Evolutionary conservation across 2,797 vertebrate genomes (phyloP).

Genomic region (Austrolebias charrua): DNA sequence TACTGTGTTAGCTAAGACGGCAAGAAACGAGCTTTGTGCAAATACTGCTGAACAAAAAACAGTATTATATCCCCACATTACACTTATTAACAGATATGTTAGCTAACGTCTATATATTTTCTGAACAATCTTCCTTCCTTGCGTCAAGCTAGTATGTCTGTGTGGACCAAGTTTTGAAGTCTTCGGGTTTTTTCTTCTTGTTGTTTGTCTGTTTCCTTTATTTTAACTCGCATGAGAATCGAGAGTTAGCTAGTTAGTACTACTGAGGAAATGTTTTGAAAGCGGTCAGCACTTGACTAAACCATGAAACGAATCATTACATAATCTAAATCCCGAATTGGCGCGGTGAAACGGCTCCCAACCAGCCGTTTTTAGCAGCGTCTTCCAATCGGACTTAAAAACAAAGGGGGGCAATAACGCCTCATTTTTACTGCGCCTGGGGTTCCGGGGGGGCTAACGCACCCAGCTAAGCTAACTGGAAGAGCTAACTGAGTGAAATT

Average conservation of each 20-base stretch:
- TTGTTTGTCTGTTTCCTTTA: conserved; percentile 22
- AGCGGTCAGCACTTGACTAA: conserved; percentile 38
- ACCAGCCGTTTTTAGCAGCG: conserved; percentile 35
- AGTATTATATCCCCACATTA: not conserved
- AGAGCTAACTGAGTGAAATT: conserved; percentile 76
- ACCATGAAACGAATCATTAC: conserved; percentile 16
- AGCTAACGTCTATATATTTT: conserved; percentile 35
- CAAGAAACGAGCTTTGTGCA: conserved; percentile 25
- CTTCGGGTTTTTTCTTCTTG: conserved; percentile 31
- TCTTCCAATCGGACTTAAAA: conserved; percentile 70
- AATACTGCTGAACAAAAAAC: not conserved
- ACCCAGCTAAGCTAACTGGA: conserved; percentile 66
- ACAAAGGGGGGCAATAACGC: conserved; percentile 82
- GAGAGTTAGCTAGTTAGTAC: conserved; percentile 68
- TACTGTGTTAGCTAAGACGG: conserved; percentile 36
- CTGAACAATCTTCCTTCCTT: conserved; percentile 47
- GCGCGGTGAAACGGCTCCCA: conserved; percentile 13
- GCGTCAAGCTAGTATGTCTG: conserved; percentile 34
- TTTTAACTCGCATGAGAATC: conserved; percentile 75
- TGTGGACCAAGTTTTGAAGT: conserved; percentile 82
- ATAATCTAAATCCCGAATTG: conserved; percentile 1
- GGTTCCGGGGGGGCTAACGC: conserved; percentile 57
- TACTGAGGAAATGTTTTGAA: conserved; percentile 65
- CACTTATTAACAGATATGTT: conserved; percentile 20
- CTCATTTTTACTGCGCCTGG: conserved; percentile 80